Conservation (phyloP, 2,113 vertebrate genomes). For the Nibea albiflora region DNA sequence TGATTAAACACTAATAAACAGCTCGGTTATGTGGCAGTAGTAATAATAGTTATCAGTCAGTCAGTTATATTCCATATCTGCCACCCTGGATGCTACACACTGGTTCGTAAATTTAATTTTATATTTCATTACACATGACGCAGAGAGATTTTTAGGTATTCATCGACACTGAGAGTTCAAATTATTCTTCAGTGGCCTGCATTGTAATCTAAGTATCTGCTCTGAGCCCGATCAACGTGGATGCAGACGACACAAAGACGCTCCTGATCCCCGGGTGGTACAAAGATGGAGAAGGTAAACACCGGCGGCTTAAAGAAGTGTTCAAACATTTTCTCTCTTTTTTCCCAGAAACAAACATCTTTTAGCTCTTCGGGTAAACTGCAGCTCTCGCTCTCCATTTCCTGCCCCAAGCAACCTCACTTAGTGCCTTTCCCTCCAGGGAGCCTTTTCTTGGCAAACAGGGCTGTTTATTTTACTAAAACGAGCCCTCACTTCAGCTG, state of each 20-base stretch:
- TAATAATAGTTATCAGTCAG: too few species aligned
- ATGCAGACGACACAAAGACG: background rate
- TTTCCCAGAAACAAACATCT: slow-evolving; percentile 51
- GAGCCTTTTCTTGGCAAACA: slow-evolving; percentile 87
- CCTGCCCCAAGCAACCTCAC: slow-evolving; percentile 73
- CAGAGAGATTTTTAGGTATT: background rate
- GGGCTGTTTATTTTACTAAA: slow-evolving; percentile 93
- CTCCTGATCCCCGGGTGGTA: background rate
- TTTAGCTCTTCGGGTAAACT: slow-evolving; percentile 55
- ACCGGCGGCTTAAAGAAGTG: slow-evolving; percentile 5
- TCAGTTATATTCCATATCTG: too few species aligned
- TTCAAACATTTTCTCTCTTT: slow-evolving; percentile 6
- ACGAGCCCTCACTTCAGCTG: slow-evolving; percentile 89
- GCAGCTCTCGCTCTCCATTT: slow-evolving; percentile 67
- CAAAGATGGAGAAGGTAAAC: slow-evolving; percentile 10
- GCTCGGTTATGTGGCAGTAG: too few species aligned
- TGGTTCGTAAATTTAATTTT: background rate
- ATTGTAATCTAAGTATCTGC: background rate
- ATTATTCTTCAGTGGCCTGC: background rate
- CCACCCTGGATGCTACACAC: too few species aligned
- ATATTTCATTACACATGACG: background rate
- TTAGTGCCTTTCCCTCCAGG: slow-evolving; percentile 75
- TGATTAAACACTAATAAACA: too few species aligned
- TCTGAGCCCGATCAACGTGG: background rate
- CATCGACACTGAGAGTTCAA: background rate